Conservation (phyloP, 2,888 invertebrate genomes). For the Diachrysia chrysitis region DNA sequence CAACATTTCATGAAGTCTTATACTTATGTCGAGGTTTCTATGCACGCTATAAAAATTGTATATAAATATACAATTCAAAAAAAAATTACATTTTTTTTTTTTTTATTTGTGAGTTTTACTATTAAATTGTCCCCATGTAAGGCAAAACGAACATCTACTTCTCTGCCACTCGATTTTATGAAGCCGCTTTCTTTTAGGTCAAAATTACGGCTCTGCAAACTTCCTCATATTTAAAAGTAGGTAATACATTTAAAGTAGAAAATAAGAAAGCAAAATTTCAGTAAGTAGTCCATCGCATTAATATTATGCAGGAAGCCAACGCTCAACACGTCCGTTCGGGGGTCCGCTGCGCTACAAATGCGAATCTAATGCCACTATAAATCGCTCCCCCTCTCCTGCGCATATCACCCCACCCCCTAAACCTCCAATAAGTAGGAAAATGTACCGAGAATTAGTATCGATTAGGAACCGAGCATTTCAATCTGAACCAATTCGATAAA, state of each 20-base stretch:
- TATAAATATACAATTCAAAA: not conserved
- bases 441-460: slow-evolving; percentile 82
- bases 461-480: slow-evolving; percentile 78
- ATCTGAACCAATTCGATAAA: slow-evolving; percentile 66
- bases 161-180: not conserved
- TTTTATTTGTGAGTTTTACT: not conserved
- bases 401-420: slow-evolving; percentile 63
- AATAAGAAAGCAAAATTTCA: slow-evolving; percentile 45
- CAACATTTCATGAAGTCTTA: slow-evolving; percentile 45
- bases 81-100: not conserved
- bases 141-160: not conserved
- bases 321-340: slow-evolving; percentile 64
- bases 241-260: slow-evolving; percentile 10
- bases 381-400: slow-evolving; percentile 74
- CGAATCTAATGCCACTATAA: slow-evolving; percentile 84
- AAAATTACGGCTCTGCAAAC: not conserved
- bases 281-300: slow-evolving; percentile 59
- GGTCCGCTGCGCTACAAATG: slow-evolving; percentile 72
- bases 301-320: slow-evolving; percentile 62
- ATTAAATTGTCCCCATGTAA: not conserved
- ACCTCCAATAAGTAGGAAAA: slow-evolving; percentile 72
- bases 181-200: not conserved
- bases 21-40: slow-evolving; percentile 32
- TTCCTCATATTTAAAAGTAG: not conserved
- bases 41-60: slow-evolving; percentile 4